Conservation (phyloP, 1,140 invertebrate genomes). For the Hormaphis cornu region DNA sequence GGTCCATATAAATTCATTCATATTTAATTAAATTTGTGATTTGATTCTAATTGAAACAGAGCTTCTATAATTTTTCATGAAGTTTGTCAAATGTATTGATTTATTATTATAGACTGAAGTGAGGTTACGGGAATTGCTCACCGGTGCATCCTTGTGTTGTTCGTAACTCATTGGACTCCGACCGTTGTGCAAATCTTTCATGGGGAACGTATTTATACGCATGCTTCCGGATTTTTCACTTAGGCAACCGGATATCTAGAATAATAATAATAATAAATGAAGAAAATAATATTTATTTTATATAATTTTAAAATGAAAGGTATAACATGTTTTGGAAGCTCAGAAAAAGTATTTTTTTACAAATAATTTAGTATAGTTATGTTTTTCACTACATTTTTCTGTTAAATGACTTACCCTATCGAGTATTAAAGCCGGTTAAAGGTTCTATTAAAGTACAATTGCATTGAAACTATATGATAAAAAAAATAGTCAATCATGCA, state of each 20-base stretch:
- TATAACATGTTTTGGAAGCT: not conserved
- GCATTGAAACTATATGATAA: no score
- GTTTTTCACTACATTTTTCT: not conserved
- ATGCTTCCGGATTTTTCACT: constrained; percentile 60
- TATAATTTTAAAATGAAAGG: not conserved
- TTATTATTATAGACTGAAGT: not conserved
- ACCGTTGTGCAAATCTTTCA: constrained; percentile 64
- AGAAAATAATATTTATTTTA: not conserved
- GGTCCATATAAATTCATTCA: no score
- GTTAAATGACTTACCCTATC: no score
- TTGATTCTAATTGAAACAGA: no score
- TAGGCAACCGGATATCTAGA: constrained; percentile 60
- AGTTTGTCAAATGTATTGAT: not conserved
- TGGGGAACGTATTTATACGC: constrained; percentile 67
- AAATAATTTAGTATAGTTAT: not conserved
- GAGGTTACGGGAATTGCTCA: constrained; percentile 42
- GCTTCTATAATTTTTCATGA: no score
- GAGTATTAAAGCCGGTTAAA: no score
- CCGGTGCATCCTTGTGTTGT: constrained; percentile 61
- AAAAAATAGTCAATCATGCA: no score
- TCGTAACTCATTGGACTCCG: constrained; percentile 51
- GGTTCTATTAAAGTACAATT: no score
- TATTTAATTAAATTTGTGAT: no score
- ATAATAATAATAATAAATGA: not conserved
- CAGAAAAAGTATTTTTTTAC: not conserved